These are phyloP conservation scores for Rhaphigaster nebulosa DNA, from an alignment of 2,888 invertebrate species.

Conservation along the genomic window DNA sequence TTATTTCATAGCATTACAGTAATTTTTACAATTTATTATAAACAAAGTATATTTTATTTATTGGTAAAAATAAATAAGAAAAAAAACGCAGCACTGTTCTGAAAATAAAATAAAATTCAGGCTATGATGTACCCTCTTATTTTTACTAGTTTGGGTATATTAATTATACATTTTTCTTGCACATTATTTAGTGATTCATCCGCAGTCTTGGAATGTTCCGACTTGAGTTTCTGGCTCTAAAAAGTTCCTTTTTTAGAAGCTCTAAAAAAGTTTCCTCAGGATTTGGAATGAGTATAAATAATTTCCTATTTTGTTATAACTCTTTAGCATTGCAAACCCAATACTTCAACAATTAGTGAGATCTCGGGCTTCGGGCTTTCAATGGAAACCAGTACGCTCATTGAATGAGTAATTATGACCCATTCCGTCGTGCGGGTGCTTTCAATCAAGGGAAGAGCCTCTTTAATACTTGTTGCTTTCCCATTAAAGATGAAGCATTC, in stretches of 20 bases:
- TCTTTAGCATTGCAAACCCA: background rate
- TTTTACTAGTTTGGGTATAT: background rate
- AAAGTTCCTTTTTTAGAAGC: no score
- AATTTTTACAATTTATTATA: no score
- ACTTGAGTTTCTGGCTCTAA: background rate
- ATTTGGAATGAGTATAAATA: background rate
- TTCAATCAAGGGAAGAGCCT: constrained; percentile 16
- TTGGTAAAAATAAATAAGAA: no score
- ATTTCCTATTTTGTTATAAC: background rate
- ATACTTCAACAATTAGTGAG: background rate
- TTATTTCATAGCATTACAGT: no score
- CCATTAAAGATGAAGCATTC: constrained; percentile 7
- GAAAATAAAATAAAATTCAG: no score
- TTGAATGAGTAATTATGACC: background rate
- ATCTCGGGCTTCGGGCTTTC: background rate
- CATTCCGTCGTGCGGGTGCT: background rate
- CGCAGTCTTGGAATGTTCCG: background rate
- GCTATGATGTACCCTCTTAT: background rate
- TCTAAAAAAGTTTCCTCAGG: no score
- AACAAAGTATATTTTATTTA: no score
- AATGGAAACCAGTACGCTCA: constrained; percentile 1
- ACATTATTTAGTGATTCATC: background rate
- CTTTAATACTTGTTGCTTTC: background rate
- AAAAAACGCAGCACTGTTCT: no score
- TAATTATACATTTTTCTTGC: background rate